Evolutionary conservation across 30 jellyfish, hydroid and myxozoan species (phyloP).

Genomic region (Pelagia noctiluca): DNA sequence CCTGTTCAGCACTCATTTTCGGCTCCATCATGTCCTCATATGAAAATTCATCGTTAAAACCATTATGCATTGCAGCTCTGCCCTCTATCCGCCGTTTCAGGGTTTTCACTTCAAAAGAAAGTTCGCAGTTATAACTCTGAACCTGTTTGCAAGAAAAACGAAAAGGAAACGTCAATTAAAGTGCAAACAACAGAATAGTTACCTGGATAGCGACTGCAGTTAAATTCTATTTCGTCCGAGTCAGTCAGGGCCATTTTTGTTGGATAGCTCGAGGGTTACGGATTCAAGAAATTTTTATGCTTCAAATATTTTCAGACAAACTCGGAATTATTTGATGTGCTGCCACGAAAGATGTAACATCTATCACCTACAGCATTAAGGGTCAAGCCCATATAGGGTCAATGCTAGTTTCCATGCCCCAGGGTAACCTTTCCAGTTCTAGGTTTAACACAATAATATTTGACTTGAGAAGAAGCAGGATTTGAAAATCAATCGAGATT

Average conservation of each 20-base stretch:
- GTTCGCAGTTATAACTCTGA: constrained; percentile 69
- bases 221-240: background rate
- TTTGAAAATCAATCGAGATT: too few relatives aligned
- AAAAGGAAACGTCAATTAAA: background rate
- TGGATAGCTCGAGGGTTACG: too few relatives aligned
- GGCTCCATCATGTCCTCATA: constrained; percentile 30
- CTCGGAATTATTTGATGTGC: too few relatives aligned
- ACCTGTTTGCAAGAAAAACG: constrained; percentile 56
- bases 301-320: too few relatives aligned
- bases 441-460: too few relatives aligned
- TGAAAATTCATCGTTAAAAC: constrained; percentile 20
- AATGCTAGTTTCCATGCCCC: too few relatives aligned
- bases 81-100: constrained; percentile 91
- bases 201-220: constrained; percentile 67
- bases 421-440: too few relatives aligned
- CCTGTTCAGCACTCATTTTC: constrained; percentile 64
- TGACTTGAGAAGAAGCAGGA: too few relatives aligned
- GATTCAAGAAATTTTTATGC: too few relatives aligned
- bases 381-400: too few relatives aligned
- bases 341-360: too few relatives aligned
- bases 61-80: constrained; percentile 32
- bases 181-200: background rate
- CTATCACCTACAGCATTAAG: too few relatives aligned
- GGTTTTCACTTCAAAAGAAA: constrained; percentile 94
- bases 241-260: constrained; percentile 40